Base-by-base conservation (phyloP, 1,140 invertebrate species). In the Melitaea cinxia region DNA sequence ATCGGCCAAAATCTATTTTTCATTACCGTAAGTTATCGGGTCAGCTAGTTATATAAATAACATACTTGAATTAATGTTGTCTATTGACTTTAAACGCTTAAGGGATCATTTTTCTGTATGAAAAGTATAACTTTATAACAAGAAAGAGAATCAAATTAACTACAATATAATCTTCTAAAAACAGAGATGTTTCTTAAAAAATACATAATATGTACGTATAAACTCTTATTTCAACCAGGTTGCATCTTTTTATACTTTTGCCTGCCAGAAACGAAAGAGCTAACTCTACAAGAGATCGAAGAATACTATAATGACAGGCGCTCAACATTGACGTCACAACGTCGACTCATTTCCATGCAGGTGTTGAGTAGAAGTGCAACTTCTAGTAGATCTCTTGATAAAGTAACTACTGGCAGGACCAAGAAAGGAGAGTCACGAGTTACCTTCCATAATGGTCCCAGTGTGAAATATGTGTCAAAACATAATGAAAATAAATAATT, bases 211-310 rank as follows among this genome's bases (percentile, higher is more conserved):
- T n/a, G n/a, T n/a, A n/a, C n/a, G n/a, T n/a, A n/a, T n/a, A n/a
- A n/a, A 1, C 6, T 39, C 15, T 39, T 39, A 14, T 37, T 39
- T 39, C 6, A 17, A 52, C 9, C 78, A 85, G 92, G 91, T 53
- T 85, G 92, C 26, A 59, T 95, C 2, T 93, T 93, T 59, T 85
- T 95, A 45, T 94, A 91, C 57, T 91, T 94, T 49, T 94, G 92
- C 62, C 84, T 97, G 12, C 96, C 96, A n/a, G 96, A 97, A 85
- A 97, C 96, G 0, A 96, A 96, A 82, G 95, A 94, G 6, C 93
- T 94, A 73, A 93, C 92, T 1, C 83, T 97, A 7, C 95, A 96
- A 82, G 95, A 97, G 79, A 96, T 97, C 21, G 94, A 95, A 80
- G 94, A 94, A 71, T 94, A 94, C 64, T 95, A 94, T 70, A 93